A percentile compares a stretch with the other conserved stretches of the same genome.
These are phyloP conservation scores for Campoletis sonorensis DNA, from an alignment of 1,140 invertebrate genomes.

Conservation along the genomic window DNA sequence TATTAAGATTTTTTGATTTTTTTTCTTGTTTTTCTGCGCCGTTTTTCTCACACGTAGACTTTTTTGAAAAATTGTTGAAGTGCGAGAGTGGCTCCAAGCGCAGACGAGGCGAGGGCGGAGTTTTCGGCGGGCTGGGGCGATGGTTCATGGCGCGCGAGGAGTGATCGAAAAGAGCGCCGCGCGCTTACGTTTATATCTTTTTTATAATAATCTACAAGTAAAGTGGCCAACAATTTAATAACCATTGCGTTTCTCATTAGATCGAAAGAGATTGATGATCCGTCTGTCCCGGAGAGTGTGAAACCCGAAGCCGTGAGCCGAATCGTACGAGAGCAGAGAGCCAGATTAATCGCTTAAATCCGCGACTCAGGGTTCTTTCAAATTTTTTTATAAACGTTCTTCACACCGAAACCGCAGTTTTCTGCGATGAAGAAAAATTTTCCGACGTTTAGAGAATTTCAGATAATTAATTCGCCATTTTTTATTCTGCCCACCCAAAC, in stretches of 20 bases:
- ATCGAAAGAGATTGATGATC: conserved; percentile 51
- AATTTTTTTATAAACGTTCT: background rate
- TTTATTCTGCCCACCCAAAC: too few species aligned
- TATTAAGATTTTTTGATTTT: background rate
- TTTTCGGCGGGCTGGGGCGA: conserved; percentile 57
- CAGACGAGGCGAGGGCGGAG: conserved; percentile 62
- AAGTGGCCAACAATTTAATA: conserved; percentile 16
- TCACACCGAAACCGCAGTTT: background rate
- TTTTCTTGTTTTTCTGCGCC: conserved; percentile 35
- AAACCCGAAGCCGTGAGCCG: conserved; percentile 25
- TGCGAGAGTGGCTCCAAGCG: conserved; percentile 60
- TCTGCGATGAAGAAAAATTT: too few species aligned
- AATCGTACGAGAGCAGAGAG: conserved; percentile 32
- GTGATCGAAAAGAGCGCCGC: conserved; percentile 51
- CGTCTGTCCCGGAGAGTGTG: conserved; percentile 1
- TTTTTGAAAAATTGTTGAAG: conserved; percentile 53
- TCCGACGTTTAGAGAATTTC: too few species aligned
- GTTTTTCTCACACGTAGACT: conserved; percentile 49
- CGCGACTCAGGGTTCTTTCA: too few species aligned
- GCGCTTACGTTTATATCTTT: conserved; percentile 43
- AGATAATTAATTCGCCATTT: too few species aligned
- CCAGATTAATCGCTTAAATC: too few species aligned
- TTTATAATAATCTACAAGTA: conserved; percentile 41
- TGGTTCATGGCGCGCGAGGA: background rate
- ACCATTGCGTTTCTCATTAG: conserved; percentile 26